Conservation (phyloP, 1,140 invertebrate species). For the Euschistus heros region DNA sequence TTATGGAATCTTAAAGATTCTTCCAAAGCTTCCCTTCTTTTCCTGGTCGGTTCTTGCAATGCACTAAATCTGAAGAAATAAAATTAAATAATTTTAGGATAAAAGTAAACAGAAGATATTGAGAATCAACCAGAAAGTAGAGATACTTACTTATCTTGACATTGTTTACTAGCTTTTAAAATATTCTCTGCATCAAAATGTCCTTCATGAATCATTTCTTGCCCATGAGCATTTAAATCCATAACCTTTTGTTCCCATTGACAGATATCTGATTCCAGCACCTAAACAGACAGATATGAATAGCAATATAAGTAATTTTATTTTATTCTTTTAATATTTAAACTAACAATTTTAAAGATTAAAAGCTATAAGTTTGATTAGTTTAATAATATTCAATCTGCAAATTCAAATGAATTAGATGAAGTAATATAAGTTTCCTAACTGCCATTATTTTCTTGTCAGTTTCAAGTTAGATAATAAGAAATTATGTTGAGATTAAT, state of each 20-base stretch:
- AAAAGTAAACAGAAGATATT: not conserved
- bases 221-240: slow-evolving; percentile 64
- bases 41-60: slow-evolving; percentile 49
- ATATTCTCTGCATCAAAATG: slow-evolving; percentile 89
- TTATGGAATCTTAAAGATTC: slow-evolving; percentile 81
- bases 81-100: not conserved
- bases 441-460: no score
- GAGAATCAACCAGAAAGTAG: not conserved
- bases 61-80: slow-evolving; percentile 41
- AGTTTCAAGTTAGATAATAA: no score
- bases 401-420: no score
- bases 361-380: no score
- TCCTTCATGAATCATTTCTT: slow-evolving; percentile 81
- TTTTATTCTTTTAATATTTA: no score
- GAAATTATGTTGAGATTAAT: no score
- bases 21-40: slow-evolving; percentile 66
- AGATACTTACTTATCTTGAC: slow-evolving; percentile 49
- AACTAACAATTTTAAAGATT: no score
- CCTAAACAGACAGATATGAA: slow-evolving; percentile 34
- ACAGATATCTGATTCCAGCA: slow-evolving; percentile 66
- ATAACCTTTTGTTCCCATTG: slow-evolving; percentile 65
- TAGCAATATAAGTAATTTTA: no score
- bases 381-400: no score
- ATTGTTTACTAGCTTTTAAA: slow-evolving; percentile 59
- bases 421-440: no score